Evolutionary conservation across 2,113 vertebrate genomes (phyloP), one percentile per base, ranked within the genome.

Genomic region (Calonectris borealis): DNA sequence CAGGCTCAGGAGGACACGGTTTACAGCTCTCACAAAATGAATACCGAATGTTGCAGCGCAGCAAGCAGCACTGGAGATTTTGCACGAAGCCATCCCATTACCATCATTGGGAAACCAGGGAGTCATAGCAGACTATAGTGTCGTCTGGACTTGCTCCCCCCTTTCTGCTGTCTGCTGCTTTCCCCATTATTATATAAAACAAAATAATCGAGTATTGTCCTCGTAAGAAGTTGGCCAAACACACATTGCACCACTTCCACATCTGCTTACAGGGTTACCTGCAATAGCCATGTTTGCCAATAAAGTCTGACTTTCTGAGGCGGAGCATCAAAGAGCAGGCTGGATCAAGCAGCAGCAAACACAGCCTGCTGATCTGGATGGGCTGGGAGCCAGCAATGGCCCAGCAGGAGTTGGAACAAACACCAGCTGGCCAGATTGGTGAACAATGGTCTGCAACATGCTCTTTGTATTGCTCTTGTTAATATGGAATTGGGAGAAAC

Each of bases 261-360:
- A 94, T 70, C 62, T 93, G 90, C 93, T 94, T 40, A 65, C 40
- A 78, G 16, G 20, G 40, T 95, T 89, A 44, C 69, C 91, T 94
- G 78, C 51, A 82, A 57, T 42, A 48, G 38, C 38, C 24, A 0
- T 10, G 36, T 87, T 94, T 96, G 49, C 75, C 78, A 83, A 10
- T 72, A 22, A 94, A 49, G 36, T 68, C 84, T 75, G 73, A 34
- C 83, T 95, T 91, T 75, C 57, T 0, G 3, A 85, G 81, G 34
- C 0, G 0, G 55, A 84, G 61, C 91, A 83, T 82, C 61, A 77
- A 94, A 91, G 84, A 86, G 38, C 26, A 68, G 77, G 14, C 44
- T 79, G 75, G 57, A 55, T 86, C 46, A 1, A 3, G n/a, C 11
- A 48, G 86, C 86, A 83, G 46, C 72, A 40, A 54, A 54, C 29